Evolutionary conservation across 2,888 invertebrate genomes (phyloP), one percentile per base, ranked within the genome.

Genomic region (Macaria liturata): DNA sequence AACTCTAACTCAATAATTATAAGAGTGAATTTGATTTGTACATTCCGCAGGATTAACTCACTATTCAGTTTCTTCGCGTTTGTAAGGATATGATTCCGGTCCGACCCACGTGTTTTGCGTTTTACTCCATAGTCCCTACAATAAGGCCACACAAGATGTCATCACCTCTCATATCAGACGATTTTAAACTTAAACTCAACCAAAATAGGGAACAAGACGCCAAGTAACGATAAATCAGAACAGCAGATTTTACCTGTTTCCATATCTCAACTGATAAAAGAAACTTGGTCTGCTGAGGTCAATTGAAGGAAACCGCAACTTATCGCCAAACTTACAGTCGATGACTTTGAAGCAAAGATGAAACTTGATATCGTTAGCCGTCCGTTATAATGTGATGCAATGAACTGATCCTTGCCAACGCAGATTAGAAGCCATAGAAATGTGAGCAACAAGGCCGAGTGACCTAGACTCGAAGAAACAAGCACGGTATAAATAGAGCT

Each of bases 91-190:
- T 64, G 52, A 75, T 73, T 74, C 79, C 74, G 71, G 78, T 80
- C 66, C 81, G 66, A 64, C 81, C 82, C 78, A 83, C 83, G 72
- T 80, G 76, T 77, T 72, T 71, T 60, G 66, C 56, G 46, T 60
- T 58, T 63, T 69, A 67, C 69, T 66, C 54, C 2, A n/a, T 42
- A 44, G 4, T 44, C 59, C 58, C 63, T 72, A 70, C 61, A 61
- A 61, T 57, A n/a, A 65, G 64, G 65, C 67, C 70, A 66, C 67
- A 69, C 69, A 69, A 70, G 67, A 66, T 61, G 37, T 54, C 57
- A 39, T 34, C 30, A 43, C 30, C 32, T 45, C 46, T 39, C 34
- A 1, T 37, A 37, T 37, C 34, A 37, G 1, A 7, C 9, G 31
- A 42, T n/a, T 8, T 46, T 53, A 43, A 54, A 39, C 40, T 49